Evolutionary conservation across 35 echinoderm and acorn worm species (phyloP).

Genomic region (Apostichopus californicus): DNA sequence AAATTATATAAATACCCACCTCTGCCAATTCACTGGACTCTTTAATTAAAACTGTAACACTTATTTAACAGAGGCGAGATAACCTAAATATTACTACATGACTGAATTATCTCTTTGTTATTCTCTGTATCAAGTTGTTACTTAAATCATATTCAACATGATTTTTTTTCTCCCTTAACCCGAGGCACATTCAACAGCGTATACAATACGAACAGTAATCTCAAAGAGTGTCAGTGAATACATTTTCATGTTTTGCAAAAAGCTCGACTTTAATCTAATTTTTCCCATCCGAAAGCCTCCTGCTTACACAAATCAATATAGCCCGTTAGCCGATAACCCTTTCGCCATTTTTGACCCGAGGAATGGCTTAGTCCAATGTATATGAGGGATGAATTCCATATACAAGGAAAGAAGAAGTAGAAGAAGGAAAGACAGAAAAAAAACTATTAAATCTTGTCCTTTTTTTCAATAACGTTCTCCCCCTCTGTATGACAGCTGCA

Average conservation of each 20-base stretch:
- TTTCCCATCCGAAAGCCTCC: slow-evolving; percentile 19
- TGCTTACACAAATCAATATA: slow-evolving; percentile 46
- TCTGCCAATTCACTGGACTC: too few relatives aligned
- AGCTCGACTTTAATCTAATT: slow-evolving; percentile 36
- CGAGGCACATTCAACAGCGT: slow-evolving; percentile 11
- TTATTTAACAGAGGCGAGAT: too few relatives aligned
- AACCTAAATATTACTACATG: too few relatives aligned
- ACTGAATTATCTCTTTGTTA: too few relatives aligned
- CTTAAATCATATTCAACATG: not conserved
- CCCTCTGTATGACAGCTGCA: slow-evolving; percentile 42
- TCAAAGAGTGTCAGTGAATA: slow-evolving; percentile 24
- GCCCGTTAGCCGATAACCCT: slow-evolving; percentile 24
- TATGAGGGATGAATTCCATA: not conserved
- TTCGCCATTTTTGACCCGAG: slow-evolving; percentile 52
- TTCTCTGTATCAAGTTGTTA: too few relatives aligned
- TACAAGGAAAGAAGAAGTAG: not conserved
- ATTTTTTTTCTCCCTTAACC: not conserved
- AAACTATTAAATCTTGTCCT: slow-evolving; percentile 39
- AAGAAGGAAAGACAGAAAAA: not conserved
- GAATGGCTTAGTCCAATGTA: slow-evolving; percentile 28
- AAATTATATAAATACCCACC: too few relatives aligned
- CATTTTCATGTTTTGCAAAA: slow-evolving; percentile 31
- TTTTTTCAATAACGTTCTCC: slow-evolving; percentile 27
- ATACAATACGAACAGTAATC: slow-evolving; percentile 11
- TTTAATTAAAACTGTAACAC: too few relatives aligned